Evolutionary conservation across 2,888 invertebrate species (phyloP).

Genomic region (Morpho helenor): DNA sequence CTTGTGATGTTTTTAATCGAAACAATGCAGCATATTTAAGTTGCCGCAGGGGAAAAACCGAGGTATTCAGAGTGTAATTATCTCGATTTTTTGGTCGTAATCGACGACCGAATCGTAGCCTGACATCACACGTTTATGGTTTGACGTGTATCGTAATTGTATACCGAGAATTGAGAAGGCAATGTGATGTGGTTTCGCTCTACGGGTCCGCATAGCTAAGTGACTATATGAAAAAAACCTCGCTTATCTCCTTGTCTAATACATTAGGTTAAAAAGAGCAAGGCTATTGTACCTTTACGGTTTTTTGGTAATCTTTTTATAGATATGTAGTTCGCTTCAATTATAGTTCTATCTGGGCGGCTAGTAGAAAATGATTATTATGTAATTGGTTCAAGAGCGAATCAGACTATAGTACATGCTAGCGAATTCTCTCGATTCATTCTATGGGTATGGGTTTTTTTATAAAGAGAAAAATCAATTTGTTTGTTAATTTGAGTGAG

Average conservation of each 20-base stretch:
- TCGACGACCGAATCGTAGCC: conserved; percentile 14
- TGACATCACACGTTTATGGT: conserved; percentile 21
- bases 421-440: background rate
- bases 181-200: conserved; percentile 63
- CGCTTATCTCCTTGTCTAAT: conserved; percentile 25
- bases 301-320: conserved; percentile 8
- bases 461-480: too few relatives aligned
- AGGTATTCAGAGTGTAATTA: conserved; percentile 19
- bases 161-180: conserved; percentile 65
- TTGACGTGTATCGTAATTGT: conserved; percentile 56
- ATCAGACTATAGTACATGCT: conserved; percentile 3
- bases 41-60: conserved; percentile 12
- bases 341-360: conserved; percentile 11
- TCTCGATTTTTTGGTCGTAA: conserved; percentile 23
- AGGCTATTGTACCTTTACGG: conserved; percentile 4
- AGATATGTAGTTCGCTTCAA: conserved; percentile 2
- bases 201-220: conserved; percentile 58
- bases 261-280: conserved; percentile 13
- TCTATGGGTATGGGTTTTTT: too few relatives aligned
- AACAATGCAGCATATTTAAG: conserved; percentile 7
- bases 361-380: conserved; percentile 17
- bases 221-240: conserved; percentile 45
- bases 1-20: background rate
- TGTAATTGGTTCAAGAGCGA: conserved; percentile 11
- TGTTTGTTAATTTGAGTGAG: too few relatives aligned